A percentile compares a stretch with the other conserved stretches of the same genome.
These are phyloP conservation scores for Edolisoma coerulescens DNA, from an alignment of 2,113 vertebrate genomes.

Conservation along the genomic window DNA sequence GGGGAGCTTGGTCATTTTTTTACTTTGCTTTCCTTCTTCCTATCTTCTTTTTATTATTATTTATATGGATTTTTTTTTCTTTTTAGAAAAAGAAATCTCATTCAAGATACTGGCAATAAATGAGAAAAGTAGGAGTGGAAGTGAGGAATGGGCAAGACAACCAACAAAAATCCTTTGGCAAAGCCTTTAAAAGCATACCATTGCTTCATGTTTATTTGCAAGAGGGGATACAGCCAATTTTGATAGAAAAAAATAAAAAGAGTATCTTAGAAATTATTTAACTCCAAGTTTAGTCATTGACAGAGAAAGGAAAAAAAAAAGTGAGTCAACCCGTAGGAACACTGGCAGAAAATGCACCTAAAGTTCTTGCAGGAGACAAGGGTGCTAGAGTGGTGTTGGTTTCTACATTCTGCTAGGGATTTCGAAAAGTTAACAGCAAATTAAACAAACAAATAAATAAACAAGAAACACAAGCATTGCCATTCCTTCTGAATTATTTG, in stretches of 20 bases:
- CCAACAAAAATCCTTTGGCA: not conserved
- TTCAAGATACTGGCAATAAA: constrained; percentile 26
- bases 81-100: not conserved
- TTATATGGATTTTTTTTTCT: not conserved
- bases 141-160: not conserved
- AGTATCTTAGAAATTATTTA: not conserved
- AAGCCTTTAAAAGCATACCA: not conserved
- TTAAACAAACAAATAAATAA: not conserved
- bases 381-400: not conserved
- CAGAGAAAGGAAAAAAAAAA: not conserved
- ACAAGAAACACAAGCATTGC: not conserved
- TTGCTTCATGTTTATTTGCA: not conserved
- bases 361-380: not conserved
- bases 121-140: constrained; percentile 21
- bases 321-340: not conserved
- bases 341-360: not conserved
- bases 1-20: not conserved
- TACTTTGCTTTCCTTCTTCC: not conserved
- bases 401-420: not conserved
- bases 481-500: not conserved
- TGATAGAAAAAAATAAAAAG: not conserved
- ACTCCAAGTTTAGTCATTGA: not conserved
- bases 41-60: not conserved
- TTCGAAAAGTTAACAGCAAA: not conserved
- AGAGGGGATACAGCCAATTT: not conserved